Evolutionary conservation across 2,797 vertebrate species (phyloP), one percentile per base, ranked within the genome.

Genomic region (Hephaestus fuliginosus): DNA sequence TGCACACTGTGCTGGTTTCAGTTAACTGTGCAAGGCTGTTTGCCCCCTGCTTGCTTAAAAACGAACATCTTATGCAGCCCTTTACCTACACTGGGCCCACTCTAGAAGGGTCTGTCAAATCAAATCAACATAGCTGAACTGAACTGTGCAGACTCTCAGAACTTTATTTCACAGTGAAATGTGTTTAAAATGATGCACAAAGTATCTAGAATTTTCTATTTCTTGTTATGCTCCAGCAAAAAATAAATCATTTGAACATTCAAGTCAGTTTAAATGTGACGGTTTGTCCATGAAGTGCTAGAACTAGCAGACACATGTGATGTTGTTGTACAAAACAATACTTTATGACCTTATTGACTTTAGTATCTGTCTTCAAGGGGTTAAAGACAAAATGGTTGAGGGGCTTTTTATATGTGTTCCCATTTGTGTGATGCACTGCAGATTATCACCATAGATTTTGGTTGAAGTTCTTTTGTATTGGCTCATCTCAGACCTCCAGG

Each of bases 1-100:
- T 1, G 11, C 74, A 89, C 71, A 83, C 86, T 86, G 79, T 76
- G 78, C 83, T 89, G 87, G 78, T 89, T 93, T 89, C 83, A 80
- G 51, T 85, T 87, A 68, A 85, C 83, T 89, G 65, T 86, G 68
- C 70, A 20, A 70, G 69, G 71, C 69, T 87, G 86, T 92, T 92
- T 92, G 84, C 81, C 76, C 81, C 75, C 43, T 53, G 75, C 83
- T 79, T 78, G 57, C 69, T 81, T 77, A 55, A 76, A 88, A 88
- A 79, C 36, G 10, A 39, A 78, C 20, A 80, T 85, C 18, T 74
- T 57, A 74, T 74, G 60, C 63, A 72, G 69, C 56, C 22, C 36
- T 52, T 68, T 49, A 81, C 43, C 76, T 43, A 64, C 55, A 25
- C 65, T 79, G 68, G 70, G 18, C 60, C 48, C 39, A 67, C 52